These are phyloP conservation scores for Ceratothoa steindachneri DNA, from an alignment of 2,888 invertebrate species.

Conservation along the genomic window DNA sequence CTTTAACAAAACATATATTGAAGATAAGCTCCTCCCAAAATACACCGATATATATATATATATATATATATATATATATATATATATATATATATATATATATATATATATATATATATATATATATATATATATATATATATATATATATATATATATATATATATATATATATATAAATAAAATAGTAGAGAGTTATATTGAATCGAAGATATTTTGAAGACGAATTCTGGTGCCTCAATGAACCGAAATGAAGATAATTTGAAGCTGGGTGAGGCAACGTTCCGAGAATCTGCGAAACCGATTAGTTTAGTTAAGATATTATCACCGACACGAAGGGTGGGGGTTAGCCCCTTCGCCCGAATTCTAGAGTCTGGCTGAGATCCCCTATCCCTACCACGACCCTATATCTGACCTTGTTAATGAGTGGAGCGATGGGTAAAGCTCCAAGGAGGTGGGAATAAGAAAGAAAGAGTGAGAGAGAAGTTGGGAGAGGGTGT, in stretches of 20 bases:
- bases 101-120: background rate
- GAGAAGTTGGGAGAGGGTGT: too few relatives aligned
- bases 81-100: conserved; percentile 2
- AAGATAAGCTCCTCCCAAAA: too few relatives aligned
- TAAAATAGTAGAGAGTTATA: background rate
- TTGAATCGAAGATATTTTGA: background rate
- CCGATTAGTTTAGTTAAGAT: background rate
- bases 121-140: conserved; percentile 15
- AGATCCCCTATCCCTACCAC: too few relatives aligned
- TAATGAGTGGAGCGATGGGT: too few relatives aligned
- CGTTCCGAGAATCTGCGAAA: background rate
- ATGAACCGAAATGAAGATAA: background rate
- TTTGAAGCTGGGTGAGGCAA: background rate
- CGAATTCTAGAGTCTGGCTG: too few relatives aligned
- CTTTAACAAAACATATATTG: too few relatives aligned
- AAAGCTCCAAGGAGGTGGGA: too few relatives aligned
- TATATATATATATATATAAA: conserved; percentile 12
- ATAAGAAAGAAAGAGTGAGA: too few relatives aligned
- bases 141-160: background rate
- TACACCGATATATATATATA: conserved; percentile 15
- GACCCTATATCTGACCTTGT: too few relatives aligned
- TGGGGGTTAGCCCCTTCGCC: too few relatives aligned
- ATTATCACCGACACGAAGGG: too few relatives aligned
- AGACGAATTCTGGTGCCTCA: background rate
- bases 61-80: conserved; percentile 9